Conservation (phyloP, 2,797 vertebrate genomes). For the Rousettus madagascariensis region DNA sequence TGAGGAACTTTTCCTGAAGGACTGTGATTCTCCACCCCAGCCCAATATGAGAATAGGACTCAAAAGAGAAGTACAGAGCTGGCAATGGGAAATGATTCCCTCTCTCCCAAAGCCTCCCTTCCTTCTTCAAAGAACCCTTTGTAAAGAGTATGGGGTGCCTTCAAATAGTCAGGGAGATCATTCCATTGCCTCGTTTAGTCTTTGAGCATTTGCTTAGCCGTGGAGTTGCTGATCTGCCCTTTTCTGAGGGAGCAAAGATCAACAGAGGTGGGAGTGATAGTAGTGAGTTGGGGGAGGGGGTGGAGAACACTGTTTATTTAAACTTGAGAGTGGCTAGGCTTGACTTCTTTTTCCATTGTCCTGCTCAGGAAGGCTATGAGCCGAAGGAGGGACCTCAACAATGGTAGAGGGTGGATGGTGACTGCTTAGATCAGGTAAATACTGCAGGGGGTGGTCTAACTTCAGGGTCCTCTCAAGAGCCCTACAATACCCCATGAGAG, state of each 20-base stretch:
- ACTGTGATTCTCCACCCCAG: not conserved
- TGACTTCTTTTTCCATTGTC: not conserved
- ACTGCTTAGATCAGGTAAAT: not conserved
- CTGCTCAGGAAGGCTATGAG: not conserved
- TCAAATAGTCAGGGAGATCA: not conserved
- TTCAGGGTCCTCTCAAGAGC: not conserved
- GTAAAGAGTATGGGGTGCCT: not conserved
- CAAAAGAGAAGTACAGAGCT: not conserved
- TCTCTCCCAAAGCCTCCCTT: not conserved
- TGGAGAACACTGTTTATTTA: not conserved
- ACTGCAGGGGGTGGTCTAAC: not conserved
- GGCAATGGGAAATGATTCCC: not conserved
- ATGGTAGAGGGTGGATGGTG: not conserved
- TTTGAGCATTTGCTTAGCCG: not conserved
- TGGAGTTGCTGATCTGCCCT: not conserved
- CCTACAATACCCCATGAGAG: not conserved
- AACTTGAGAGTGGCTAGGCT: not conserved
- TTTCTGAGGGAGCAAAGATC: not conserved
- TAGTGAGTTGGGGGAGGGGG: no score
- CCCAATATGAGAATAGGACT: not conserved
- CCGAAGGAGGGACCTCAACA: not conserved
- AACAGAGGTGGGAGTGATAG: not conserved
- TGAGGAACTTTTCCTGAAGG: not conserved
- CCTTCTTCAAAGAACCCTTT: not conserved
- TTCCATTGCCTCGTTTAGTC: not conserved